Percentiles rank a stretch among this genome's conserved stretches.
phyloP scores from a whole-genome alignment of 1,140 invertebrate genomes.

The Hormaphis cornu region DNA sequence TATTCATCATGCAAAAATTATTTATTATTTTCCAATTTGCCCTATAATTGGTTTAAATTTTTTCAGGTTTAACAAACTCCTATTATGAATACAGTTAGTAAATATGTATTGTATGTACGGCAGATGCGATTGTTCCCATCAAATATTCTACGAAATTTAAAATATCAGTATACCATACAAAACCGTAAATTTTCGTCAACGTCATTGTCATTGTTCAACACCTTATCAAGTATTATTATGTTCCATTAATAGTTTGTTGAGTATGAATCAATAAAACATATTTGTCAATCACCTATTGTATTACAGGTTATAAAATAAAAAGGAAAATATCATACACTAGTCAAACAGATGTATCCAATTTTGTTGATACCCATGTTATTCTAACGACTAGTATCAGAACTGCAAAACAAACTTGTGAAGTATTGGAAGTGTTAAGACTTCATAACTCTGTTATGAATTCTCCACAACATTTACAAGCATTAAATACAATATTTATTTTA shows the following conservation, averaged over 20 bases:
- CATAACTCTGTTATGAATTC: constrained; percentile 34
- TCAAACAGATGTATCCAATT: neutral
- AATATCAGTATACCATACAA: neutral
- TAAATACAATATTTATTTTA: constrained; percentile 25
- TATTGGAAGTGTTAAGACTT: constrained; percentile 30
- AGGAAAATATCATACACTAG: neutral
- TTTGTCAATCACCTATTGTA: neutral
- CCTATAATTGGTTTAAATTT: too few relatives aligned
- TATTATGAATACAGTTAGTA: constrained; percentile 14
- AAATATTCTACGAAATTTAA: neutral
- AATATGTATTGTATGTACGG: neutral
- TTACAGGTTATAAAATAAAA: neutral
- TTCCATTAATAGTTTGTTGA: neutral
- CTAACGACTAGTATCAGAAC: constrained; percentile 27
- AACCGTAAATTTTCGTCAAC: neutral
- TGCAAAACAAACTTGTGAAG: constrained; percentile 19
- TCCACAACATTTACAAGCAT: constrained; percentile 33
- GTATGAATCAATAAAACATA: neutral
- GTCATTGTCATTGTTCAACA: neutral
- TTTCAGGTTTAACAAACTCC: neutral
- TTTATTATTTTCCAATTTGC: too few relatives aligned
- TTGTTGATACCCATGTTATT: neutral
- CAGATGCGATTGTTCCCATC: neutral
- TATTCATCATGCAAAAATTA: too few relatives aligned
- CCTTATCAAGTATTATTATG: neutral